Evolutionary conservation across 2,797 vertebrate genomes (phyloP).

Genomic region (Oreochromis mossambicus): DNA sequence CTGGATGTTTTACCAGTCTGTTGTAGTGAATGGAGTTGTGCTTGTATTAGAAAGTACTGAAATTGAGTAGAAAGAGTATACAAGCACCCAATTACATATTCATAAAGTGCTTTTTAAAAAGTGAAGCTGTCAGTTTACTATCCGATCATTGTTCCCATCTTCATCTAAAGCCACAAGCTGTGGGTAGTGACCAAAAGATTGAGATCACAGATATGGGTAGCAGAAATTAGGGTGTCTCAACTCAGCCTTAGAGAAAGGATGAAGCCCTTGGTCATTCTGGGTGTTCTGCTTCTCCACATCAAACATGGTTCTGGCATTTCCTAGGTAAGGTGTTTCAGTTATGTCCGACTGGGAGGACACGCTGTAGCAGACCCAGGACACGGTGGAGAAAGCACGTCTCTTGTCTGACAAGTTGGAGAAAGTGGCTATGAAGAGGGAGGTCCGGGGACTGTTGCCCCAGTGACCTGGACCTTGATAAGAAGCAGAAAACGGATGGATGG

Average conservation of each 20-base stretch:
- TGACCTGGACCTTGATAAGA: neutral
- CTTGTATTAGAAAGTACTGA: too few relatives aligned
- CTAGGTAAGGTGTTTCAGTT: neutral
- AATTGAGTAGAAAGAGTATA: too few relatives aligned
- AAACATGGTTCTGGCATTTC: neutral
- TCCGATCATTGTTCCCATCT: neutral
- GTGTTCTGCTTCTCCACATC: neutral
- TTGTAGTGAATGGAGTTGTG: neutral
- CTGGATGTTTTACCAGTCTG: neutral
- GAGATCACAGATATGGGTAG: neutral
- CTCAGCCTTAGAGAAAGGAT: neutral
- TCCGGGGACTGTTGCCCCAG: neutral
- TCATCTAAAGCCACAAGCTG: neutral
- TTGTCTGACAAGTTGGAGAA: neutral
- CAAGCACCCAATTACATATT: neutral
- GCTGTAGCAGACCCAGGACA: neutral
- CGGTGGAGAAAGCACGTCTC: neutral
- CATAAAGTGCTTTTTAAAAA: neutral
- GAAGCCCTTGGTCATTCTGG: neutral
- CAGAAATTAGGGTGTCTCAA: neutral
- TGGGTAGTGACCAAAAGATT: neutral
- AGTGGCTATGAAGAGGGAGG: neutral
- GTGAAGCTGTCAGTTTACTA: neutral
- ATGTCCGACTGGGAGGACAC: neutral
- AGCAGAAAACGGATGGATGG: neutral